Evolutionary conservation across 2,888 invertebrate species (phyloP).

Genomic region (Melangyna quadrimaculata): DNA sequence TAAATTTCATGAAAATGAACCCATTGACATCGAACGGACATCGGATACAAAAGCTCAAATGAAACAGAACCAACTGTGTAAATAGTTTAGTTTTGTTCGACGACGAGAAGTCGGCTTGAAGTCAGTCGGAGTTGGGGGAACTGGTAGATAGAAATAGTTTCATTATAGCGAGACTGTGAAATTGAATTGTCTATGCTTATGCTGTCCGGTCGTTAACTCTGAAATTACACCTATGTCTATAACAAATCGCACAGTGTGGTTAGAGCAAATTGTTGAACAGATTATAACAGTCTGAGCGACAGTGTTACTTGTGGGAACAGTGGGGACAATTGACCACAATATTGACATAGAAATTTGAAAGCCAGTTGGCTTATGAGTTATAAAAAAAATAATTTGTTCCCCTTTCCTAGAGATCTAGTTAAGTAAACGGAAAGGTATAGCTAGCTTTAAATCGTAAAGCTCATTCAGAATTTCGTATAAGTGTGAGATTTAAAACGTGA

Average conservation of each 20-base stretch:
- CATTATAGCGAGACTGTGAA: slow-evolving; percentile 46
- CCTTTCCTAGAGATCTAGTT: too few relatives aligned
- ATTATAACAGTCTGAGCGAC: neutral
- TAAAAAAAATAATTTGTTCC: too few relatives aligned
- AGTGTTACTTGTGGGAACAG: neutral
- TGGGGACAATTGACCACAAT: too few relatives aligned
- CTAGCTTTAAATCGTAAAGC: too few relatives aligned
- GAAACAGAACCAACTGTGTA: neutral
- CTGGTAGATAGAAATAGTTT: slow-evolving; percentile 63
- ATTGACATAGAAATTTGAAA: too few relatives aligned
- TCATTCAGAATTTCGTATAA: too few relatives aligned
- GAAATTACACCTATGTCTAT: slow-evolving; percentile 32
- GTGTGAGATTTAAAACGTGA: too few relatives aligned
- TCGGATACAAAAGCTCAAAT: slow-evolving; percentile 16
- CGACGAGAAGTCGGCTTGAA: neutral
- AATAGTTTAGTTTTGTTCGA: neutral
- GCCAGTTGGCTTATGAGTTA: too few relatives aligned
- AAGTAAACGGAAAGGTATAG: too few relatives aligned
- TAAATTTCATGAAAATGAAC: slow-evolving; percentile 71
- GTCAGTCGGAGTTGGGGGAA: neutral
- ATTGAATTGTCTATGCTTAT: slow-evolving; percentile 62
- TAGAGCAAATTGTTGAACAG: slow-evolving; percentile 30
- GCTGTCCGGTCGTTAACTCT: slow-evolving; percentile 61
- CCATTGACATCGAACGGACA: slow-evolving; percentile 57
- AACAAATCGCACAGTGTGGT: slow-evolving; percentile 24